Evolutionary conservation across 1,140 invertebrate species (phyloP), one percentile per base, ranked within the genome.

Genomic region (Pseudomyrmex cubaensis): DNA sequence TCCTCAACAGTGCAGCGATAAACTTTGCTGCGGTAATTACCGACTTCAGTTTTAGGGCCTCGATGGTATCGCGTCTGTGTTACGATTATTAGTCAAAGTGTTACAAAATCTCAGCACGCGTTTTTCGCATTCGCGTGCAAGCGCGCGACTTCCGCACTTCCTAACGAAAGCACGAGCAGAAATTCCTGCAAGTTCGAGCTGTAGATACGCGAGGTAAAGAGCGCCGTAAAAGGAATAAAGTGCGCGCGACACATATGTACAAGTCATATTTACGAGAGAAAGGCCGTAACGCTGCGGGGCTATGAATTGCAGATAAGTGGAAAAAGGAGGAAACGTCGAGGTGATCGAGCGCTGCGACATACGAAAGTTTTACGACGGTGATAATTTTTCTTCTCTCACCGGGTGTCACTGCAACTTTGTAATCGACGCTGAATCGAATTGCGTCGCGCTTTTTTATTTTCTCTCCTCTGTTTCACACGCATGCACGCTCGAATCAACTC

Each of bases 221-320:
- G 46, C 17, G 57, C 20, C 77, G 56, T 82, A 72, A 80, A 82
- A 62, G 69, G 22, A 69, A 69, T 77, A 66, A 66, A 77, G 12
- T 66, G 62, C 22, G 74, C 62, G 15, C 20, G 15, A 56, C 54
- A 48, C 44, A 59, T 56, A 70, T 52, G 22, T 70, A 25, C 66
- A 10, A 44, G 66, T 59, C 66, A 70, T 72, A 80, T 80, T 80
- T 80, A 80, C 66, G 76, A 80, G 54, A 50, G 46, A 70, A n/a
- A 72, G 22, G 56, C 54, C 76, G 54, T 70, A 72, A 80, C 56
- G 12, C 22, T 9, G 61, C 15, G 7, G 20, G 13, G 44, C 66
- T 61, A 80, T 80, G 76, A 80, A 80, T 80, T 35, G 67, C 76
- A 72, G 66, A 72, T 72, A 80, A 70, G 72, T 61, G 54, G 54